Evolutionary conservation across 2,797 vertebrate species (phyloP).

Genomic region (Loriculus beryllinus): DNA sequence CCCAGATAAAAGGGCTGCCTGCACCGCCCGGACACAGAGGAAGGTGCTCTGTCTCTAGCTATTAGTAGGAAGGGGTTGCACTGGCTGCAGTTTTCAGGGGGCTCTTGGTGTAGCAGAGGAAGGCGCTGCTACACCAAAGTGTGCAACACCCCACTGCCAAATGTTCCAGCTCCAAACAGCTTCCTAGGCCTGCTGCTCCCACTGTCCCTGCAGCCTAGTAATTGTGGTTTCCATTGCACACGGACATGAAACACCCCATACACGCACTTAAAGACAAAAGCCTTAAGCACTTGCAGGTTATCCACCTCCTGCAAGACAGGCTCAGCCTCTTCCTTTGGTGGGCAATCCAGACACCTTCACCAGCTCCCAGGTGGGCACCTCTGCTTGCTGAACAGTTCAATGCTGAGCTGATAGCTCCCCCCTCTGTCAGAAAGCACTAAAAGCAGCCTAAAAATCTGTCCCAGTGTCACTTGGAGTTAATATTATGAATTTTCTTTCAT

Average conservation of each 20-base stretch:
- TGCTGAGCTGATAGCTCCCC: conserved; percentile 38
- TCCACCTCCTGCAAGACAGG: neutral
- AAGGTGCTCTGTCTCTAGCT: neutral
- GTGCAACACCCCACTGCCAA: neutral
- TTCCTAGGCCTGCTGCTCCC: neutral
- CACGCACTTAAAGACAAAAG: neutral
- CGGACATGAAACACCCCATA: neutral
- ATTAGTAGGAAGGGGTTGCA: neutral
- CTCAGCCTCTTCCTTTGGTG: neutral
- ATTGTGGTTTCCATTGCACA: neutral
- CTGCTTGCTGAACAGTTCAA: neutral
- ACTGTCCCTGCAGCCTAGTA: neutral
- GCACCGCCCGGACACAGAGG: neutral
- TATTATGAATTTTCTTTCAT: neutral
- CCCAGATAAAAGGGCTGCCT: neutral
- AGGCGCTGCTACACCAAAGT: neutral
- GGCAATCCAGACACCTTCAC: neutral
- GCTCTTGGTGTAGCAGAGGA: fast-evolving
- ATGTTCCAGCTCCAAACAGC: neutral
- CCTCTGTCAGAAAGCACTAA: conserved; percentile 27
- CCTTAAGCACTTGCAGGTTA: neutral
- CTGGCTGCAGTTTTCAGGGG: neutral
- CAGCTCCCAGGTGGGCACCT: neutral
- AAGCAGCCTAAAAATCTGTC: neutral
- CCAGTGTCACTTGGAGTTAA: fast-evolving